phyloP scores from a whole-genome alignment of 2,797 vertebrate genomes.

The Catostomus latipinnis region DNA sequence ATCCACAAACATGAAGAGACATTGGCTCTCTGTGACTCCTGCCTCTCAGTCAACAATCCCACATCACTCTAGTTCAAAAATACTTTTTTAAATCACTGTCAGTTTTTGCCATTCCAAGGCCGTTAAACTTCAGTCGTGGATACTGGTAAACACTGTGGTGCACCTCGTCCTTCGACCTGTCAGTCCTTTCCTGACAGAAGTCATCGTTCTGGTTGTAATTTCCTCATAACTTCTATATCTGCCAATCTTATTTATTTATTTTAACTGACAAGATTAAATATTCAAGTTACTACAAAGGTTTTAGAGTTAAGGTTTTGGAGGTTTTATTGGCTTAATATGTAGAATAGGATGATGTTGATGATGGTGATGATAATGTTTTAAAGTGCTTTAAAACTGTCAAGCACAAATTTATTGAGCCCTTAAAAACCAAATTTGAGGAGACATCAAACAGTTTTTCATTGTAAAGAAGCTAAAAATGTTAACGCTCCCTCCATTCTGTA shows the following conservation, averaged over 20 bases:
- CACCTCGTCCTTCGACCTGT: slow-evolving; percentile 26
- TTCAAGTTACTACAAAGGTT: no score
- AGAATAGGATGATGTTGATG: not conserved
- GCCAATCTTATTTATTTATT: no score
- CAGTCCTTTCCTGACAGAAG: slow-evolving; percentile 23
- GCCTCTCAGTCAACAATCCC: slow-evolving; percentile 18
- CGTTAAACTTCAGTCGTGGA: slow-evolving; percentile 6
- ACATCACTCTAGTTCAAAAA: slow-evolving; percentile 9
- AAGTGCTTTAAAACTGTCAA: no score
- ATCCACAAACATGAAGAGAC: slow-evolving; percentile 25
- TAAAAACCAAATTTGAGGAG: not conserved
- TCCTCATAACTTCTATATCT: not conserved
- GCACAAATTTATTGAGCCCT: no score
- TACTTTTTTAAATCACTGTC: slow-evolving; percentile 14
- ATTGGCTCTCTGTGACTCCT: not conserved
- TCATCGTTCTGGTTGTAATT: not conserved
- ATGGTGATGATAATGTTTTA: not conserved
- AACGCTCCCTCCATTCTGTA: not conserved
- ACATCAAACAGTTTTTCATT: not conserved
- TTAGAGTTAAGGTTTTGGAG: not conserved
- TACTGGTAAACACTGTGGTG: not conserved
- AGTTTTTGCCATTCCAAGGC: not conserved
- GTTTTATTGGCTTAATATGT: not conserved
- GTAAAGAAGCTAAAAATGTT: not conserved
- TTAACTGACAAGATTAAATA: no score